phyloP scores from a whole-genome alignment of 2,888 invertebrate genomes.

The Lithophane socia region DNA sequence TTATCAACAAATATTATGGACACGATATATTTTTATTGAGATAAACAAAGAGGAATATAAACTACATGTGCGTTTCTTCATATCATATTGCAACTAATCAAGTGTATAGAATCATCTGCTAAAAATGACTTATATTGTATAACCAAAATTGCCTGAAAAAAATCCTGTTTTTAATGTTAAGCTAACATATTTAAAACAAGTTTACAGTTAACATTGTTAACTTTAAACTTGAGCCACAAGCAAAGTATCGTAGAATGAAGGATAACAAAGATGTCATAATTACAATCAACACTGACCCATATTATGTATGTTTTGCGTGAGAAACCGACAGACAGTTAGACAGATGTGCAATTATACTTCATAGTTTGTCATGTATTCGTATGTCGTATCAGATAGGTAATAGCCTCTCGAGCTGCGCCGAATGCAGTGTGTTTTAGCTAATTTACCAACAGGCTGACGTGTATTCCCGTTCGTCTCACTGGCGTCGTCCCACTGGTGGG shows the following conservation, averaged over 20 bases:
- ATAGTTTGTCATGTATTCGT: conserved; percentile 28
- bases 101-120: background rate
- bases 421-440: conserved; percentile 32
- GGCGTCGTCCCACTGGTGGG: too few relatives aligned
- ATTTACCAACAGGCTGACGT: conserved; percentile 34
- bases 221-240: background rate
- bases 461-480: too few relatives aligned
- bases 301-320: conserved; percentile 28
- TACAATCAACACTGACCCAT: conserved; percentile 37
- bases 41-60: conserved; percentile 35
- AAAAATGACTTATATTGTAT: background rate
- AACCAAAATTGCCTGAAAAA: background rate
- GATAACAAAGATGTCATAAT: conserved; percentile 23
- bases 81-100: background rate
- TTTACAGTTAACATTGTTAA: background rate
- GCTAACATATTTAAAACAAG: background rate
- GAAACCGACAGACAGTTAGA: conserved; percentile 9
- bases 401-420: conserved; percentile 37
- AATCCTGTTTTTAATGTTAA: background rate
- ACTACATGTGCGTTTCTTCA: background rate
- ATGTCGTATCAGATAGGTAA: conserved; percentile 28
- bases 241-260: background rate
- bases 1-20: conserved; percentile 13
- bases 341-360: conserved; percentile 33
- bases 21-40: conserved; percentile 29